Conservation (phyloP, 2,888 invertebrate species). For the Chrysolina americana region DNA sequence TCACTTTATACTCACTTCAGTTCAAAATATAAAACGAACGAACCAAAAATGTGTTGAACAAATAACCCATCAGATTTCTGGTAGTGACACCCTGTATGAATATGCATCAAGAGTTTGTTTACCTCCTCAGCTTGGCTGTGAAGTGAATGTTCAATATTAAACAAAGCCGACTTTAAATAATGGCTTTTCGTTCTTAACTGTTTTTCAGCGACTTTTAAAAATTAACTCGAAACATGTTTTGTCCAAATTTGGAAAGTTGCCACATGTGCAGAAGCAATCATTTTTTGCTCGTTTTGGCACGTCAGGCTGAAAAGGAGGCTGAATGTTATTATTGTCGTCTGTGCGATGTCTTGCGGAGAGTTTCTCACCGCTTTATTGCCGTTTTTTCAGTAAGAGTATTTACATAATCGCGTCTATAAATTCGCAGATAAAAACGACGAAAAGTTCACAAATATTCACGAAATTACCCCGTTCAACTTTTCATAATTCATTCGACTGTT, state of each 20-base stretch:
- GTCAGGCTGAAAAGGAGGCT: constrained; percentile 42
- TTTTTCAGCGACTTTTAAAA: constrained; percentile 41
- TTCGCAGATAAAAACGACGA: constrained; percentile 30
- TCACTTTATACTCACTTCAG: no score
- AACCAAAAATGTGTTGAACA: no score
- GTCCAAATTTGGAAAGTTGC: constrained; percentile 59
- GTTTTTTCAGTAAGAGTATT: constrained; percentile 37
- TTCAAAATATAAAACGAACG: no score
- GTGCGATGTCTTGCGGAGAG: constrained; percentile 41
- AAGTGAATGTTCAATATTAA: constrained; percentile 20
- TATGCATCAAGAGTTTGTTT: constrained; percentile 8
- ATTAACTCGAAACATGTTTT: constrained; percentile 48
- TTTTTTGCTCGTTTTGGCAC: constrained; percentile 49
- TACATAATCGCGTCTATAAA: constrained; percentile 46
- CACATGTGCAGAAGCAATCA: constrained; percentile 53
- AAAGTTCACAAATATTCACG: constrained; percentile 15
- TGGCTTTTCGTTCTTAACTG: constrained; percentile 16
- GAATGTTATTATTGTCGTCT: constrained; percentile 46
- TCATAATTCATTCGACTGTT: constrained; percentile 24
- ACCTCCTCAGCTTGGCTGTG: neutral
- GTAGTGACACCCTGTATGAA: neutral
- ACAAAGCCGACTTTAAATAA: constrained; percentile 23
- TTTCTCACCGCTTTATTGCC: constrained; percentile 40
- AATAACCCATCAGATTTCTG: no score
- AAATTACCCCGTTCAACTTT: constrained; percentile 21